Evolutionary conservation across 2,113 vertebrate species (phyloP).

Genomic region (Desmodus rotundus): DNA sequence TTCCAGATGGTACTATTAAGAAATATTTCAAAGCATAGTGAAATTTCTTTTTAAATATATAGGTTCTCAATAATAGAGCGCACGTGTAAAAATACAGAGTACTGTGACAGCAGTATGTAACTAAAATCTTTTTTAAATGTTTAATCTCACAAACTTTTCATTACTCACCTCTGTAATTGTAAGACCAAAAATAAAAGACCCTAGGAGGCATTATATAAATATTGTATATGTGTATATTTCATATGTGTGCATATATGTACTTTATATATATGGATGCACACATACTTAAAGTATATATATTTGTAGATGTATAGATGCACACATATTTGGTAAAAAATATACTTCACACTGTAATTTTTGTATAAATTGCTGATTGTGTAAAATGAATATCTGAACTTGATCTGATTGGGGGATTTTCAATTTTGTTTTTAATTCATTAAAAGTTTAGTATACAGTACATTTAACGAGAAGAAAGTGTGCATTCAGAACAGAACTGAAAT

Average conservation of each 20-base stretch:
- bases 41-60: not conserved
- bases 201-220: not conserved
- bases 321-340: not conserved
- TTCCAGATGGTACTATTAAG: not conserved
- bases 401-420: not conserved
- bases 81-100: not conserved
- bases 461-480: not conserved
- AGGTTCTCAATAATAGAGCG: not conserved
- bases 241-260: not conserved
- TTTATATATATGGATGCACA: not conserved
- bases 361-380: not conserved
- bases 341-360: not conserved
- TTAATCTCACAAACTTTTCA: not conserved
- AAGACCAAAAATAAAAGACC: not conserved
- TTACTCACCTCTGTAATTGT: not conserved
- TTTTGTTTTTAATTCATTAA: not conserved
- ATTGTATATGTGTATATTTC: not conserved
- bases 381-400: not conserved
- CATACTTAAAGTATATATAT: not conserved
- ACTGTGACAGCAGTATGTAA: not conserved
- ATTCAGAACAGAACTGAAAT: not conserved
- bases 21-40: not conserved
- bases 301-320: not conserved
- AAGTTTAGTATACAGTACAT: not conserved
- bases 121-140: not conserved